Evolutionary conservation across 2,888 invertebrate species (phyloP).

Genomic region (Drosophila peninsularis): DNA sequence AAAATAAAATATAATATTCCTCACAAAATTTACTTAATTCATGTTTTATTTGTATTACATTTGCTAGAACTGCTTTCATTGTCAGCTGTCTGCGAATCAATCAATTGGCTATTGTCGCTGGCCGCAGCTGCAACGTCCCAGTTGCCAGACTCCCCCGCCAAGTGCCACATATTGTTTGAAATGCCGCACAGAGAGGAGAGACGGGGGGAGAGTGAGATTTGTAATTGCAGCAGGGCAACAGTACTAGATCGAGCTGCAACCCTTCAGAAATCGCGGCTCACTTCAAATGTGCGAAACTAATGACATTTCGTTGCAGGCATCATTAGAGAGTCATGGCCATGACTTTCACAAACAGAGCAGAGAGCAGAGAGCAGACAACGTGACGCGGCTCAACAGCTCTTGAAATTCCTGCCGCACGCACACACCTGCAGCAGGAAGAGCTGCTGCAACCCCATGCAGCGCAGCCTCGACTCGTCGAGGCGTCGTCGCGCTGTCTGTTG

Average conservation of each 20-base stretch:
- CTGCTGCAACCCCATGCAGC: slow-evolving; percentile 38
- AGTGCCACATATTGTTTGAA: not conserved
- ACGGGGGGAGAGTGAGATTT: not conserved
- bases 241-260: slow-evolving; percentile 24
- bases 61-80: not conserved
- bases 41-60: not conserved
- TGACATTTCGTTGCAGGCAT: slow-evolving; percentile 71
- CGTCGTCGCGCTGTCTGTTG: slow-evolving; percentile 23
- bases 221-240: slow-evolving; percentile 32
- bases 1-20: no score
- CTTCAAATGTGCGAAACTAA: slow-evolving; percentile 77
- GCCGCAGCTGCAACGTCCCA: slow-evolving; percentile 20
- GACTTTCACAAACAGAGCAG: slow-evolving; percentile 61
- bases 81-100: not conserved
- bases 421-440: slow-evolving; percentile 32
- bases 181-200: slow-evolving; percentile 18
- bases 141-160: slow-evolving; percentile 17
- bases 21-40: no score
- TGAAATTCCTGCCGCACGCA: slow-evolving; percentile 45
- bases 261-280: slow-evolving; percentile 54
- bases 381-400: slow-evolving; percentile 60
- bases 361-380: slow-evolving; percentile 52
- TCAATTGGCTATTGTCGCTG: slow-evolving; percentile 1
- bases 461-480: slow-evolving; percentile 33
- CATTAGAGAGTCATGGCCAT: slow-evolving; percentile 72